phyloP scores from a whole-genome alignment of 2,113 vertebrate genomes.

The Alouatta palliata region DNA sequence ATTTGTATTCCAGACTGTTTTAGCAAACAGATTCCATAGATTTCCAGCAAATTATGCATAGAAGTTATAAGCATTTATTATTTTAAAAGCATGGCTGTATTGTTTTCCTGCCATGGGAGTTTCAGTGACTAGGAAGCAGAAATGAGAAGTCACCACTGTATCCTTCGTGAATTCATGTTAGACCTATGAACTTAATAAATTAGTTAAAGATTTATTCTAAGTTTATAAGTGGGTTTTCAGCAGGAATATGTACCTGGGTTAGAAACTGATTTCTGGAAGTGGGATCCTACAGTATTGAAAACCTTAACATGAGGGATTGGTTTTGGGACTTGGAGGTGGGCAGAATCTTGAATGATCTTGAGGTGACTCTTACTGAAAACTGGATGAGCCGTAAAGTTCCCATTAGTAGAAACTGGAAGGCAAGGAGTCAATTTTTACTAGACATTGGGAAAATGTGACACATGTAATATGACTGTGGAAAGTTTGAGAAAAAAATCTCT shows the following conservation, averaged over 20 bases:
- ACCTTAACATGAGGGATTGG: not conserved
- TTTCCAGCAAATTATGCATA: not conserved
- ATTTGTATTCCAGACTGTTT: not conserved
- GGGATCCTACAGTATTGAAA: no score
- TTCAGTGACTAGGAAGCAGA: not conserved
- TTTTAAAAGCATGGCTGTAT: not conserved
- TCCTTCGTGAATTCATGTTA: not conserved
- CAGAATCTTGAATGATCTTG: not conserved
- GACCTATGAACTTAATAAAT: not conserved
- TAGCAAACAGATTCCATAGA: not conserved
- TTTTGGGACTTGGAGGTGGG: not conserved
- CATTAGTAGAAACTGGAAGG: no score
- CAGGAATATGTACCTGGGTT: not conserved
- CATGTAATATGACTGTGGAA: rapidly evolving
- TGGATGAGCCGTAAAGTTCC: not conserved
- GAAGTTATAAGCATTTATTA: not conserved
- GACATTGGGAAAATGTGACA: not conserved
- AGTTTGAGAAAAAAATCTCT: not conserved
- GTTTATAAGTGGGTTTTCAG: not conserved
- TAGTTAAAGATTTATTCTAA: not conserved
- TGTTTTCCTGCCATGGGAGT: not conserved
- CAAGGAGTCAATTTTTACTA: not conserved
- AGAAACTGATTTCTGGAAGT: not conserved
- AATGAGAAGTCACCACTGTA: not conserved
- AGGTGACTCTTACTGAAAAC: not conserved